Evolutionary conservation across 2,888 invertebrate genomes (phyloP).

Genomic region (Tortrix viridana): DNA sequence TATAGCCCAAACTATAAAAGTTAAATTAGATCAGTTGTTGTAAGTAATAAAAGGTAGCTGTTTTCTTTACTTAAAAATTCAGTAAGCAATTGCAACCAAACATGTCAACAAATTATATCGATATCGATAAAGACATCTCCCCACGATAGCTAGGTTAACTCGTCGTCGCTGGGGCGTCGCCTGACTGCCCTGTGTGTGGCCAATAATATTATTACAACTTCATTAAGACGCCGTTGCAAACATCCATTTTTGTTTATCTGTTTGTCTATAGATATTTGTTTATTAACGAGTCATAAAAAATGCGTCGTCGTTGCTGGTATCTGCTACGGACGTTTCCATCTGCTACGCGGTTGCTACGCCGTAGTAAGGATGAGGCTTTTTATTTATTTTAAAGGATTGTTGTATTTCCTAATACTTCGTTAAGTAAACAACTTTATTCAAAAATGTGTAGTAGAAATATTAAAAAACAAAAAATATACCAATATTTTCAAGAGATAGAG

Average conservation of each 20-base stretch:
- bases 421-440: no score
- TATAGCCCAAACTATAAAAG: no score
- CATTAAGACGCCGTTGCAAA: slow-evolving; percentile 62
- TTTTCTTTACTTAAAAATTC: no score
- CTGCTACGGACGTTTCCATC: slow-evolving; percentile 15
- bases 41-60: no score
- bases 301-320: not conserved
- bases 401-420: no score
- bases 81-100: no score
- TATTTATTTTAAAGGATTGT: no score
- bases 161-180: slow-evolving; percentile 76
- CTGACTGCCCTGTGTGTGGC: slow-evolving; percentile 79
- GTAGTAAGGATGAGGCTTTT: not conserved
- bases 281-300: not conserved
- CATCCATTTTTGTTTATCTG: slow-evolving; percentile 34
- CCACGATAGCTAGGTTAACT: slow-evolving; percentile 73
- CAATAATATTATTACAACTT: slow-evolving; percentile 84
- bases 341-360: slow-evolving; percentile 21
- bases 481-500: no score
- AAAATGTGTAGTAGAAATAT: no score
- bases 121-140: slow-evolving; percentile 45
- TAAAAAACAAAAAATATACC: no score
- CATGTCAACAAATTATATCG: not conserved
- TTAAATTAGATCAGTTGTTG: no score
- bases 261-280: slow-evolving; percentile 16